A percentile compares a stretch with the other conserved stretches of the same genome.
Conservation (phyloP, 1,140 invertebrate genomes). For the Frieseomelitta varia region DNA sequence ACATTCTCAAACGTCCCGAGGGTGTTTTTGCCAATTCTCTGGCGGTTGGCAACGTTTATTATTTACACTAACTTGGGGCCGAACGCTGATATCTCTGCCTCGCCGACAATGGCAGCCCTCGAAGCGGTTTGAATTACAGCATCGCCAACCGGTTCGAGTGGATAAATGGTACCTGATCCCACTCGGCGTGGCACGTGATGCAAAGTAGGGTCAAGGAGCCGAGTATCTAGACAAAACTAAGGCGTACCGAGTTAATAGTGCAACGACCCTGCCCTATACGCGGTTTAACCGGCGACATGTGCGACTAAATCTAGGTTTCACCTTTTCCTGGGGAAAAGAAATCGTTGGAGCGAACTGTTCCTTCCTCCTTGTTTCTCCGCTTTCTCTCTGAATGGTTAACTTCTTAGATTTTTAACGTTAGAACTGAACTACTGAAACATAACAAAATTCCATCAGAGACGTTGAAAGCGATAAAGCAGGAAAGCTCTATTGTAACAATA, state of each 20-base stretch:
- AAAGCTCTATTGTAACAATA: no score
- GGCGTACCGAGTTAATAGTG: conserved; percentile 34
- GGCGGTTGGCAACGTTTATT: background rate
- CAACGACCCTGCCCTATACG: conserved; percentile 36
- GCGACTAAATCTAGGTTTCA: background rate
- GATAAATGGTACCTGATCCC: conserved; percentile 65
- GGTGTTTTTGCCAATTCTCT: background rate
- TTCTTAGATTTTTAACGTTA: no score
- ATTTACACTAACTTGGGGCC: conserved; percentile 29
- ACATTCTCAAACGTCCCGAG: background rate
- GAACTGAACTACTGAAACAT: no score
- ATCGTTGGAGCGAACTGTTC: background rate
- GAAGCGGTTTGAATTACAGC: conserved; percentile 62
- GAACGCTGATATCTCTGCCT: conserved; percentile 50
- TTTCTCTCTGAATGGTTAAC: background rate
- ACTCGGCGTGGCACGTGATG: conserved; percentile 53
- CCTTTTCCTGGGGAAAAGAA: background rate
- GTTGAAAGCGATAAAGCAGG: no score
- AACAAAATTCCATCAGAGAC: no score
- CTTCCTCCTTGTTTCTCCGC: background rate
- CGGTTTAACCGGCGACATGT: background rate
- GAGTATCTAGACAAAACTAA: conserved; percentile 56
- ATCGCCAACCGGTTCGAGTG: conserved; percentile 56
- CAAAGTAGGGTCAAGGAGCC: conserved; percentile 59
- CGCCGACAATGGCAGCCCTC: conserved; percentile 52